Evolutionary conservation across 2,888 invertebrate genomes (phyloP), one percentile per base, ranked within the genome.

Genomic region (Blera fallax): DNA sequence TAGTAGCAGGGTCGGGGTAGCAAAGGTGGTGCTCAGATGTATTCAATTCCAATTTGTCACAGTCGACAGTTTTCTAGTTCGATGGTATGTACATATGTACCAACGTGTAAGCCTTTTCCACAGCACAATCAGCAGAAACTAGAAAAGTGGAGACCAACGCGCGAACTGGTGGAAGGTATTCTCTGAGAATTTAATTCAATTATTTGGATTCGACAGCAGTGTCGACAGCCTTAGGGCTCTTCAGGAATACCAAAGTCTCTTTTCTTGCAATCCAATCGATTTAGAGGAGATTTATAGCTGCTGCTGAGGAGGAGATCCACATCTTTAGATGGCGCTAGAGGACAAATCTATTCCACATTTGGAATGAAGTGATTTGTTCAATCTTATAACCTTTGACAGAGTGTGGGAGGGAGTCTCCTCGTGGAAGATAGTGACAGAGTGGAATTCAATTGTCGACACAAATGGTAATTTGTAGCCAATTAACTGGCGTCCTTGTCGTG

Each of bases 21-120:
- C 0, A 2, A 7, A 40, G 6, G 10, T 43, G 16, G 43, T 10
- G 37, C 16, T 62, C 67, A 32, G 8, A 72, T 60, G 81, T 56
- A 76, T 85, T 85, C 72, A 50, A 77, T 85, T 85, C 77, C 52
- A 70, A 85, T 85, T 85, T 85, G 85, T 81, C 85, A 76, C 70
- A 76, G 85, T 81, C 72, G 67, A 73, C 81, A 77, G 72, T 85
- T 81, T 85, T 85, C 62, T 65, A 72, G 58, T 72, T 85, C 65
- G 48, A 62, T 85, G 65, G 69, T 40, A 58, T 70, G 58, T 24
- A 24, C n/a, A n/a, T n/a, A n/a, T n/a, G n/a, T n/a, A n/a, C n/a
- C n/a, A n/a, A n/a, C n/a, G n/a, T 24, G 24, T 52, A 21, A 29
- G 73, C 37, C 52, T 50, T 64, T 64, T 76, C 77, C 65, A 60